phyloP scores from a whole-genome alignment of 2,888 invertebrate genomes.

The Drosophila mulleri region DNA sequence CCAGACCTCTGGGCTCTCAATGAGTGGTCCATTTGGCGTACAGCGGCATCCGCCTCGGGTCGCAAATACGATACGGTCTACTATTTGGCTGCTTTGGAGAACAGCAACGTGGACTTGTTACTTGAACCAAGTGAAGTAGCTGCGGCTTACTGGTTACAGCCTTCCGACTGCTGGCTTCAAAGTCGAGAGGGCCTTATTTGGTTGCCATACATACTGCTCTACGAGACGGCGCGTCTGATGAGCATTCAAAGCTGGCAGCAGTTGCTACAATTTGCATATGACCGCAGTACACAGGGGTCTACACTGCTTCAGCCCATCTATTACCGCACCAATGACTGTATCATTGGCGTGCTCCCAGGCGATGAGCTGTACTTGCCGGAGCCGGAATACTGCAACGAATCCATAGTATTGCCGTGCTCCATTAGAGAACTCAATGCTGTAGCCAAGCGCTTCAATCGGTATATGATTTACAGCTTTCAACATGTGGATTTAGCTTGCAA shows the following conservation, averaged over 20 bases:
- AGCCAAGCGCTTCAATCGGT: conserved; percentile 79
- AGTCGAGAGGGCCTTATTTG: conserved; percentile 66
- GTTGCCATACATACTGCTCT: conserved; percentile 91
- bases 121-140: conserved; percentile 73
- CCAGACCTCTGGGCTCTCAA: conserved; percentile 93
- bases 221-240: conserved; percentile 89
- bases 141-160: conserved; percentile 59
- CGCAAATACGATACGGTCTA: conserved; percentile 76
- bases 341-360: conserved; percentile 87
- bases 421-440: conserved; percentile 77
- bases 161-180: conserved; percentile 53
- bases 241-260: conserved; percentile 86
- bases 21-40: conserved; percentile 95
- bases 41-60: conserved; percentile 86
- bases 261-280: conserved; percentile 87
- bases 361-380: conserved; percentile 85
- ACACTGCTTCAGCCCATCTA: conserved; percentile 87
- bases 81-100: conserved; percentile 64
- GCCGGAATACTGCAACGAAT: conserved; percentile 72
- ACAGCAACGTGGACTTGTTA: conserved; percentile 55
- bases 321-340: conserved; percentile 87
- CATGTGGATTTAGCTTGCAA: conserved; percentile 65
- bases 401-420: conserved; percentile 62
- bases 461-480: conserved; percentile 64
- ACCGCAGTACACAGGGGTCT: conserved; percentile 86